Base-by-base conservation (phyloP, 92 coral and sea anemone genomes). In the Micromussa lordhowensis region DNA sequence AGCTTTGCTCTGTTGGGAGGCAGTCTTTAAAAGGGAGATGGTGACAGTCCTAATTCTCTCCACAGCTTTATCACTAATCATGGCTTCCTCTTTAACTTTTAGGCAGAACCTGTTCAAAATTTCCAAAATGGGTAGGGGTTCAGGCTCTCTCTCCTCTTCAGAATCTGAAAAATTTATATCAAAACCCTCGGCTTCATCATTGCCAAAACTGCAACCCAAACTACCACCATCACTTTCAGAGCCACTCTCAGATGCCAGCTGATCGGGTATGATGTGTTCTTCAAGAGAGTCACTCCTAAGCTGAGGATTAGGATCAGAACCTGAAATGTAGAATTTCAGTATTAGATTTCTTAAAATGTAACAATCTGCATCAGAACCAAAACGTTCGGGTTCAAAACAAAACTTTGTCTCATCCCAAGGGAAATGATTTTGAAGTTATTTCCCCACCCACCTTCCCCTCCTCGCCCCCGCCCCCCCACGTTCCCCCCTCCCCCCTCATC, bases 91-190 rank as follows among this genome's bases (percentile, higher is more conserved):
- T 17, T 54, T 54, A 13, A 54, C 59, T 54, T 54, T 54, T 54
- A 54, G 19, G 59, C 59, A 54, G 19, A 54, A 54, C 59, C 59
- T 54, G 19, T 54, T 54, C 59, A 54, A 54, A 54, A 54, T 54
- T 54, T 54, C 59, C 59, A 54, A 54, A 54, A 17, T 15, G 1
- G 59, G 59, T 13, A 54, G 59, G 59, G 59, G 59, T 54, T 54
- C 59, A 54, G 75, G 75, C 75, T 70, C 35, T 70, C 15, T 70
- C 75, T 70, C 73, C 73, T 68, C 75, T 70, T 70, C 75, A n/a
- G 34, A 70, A 70, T 70, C 75, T 70, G 75, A 70, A 70, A 70
- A n/a, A 70, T 35, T 70, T 3, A 70, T 16, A 31, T 70, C 75
- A n/a, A 70, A 70, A 70, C 75, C 36, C 75, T 28, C 75, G 30